phyloP scores from a whole-genome alignment of 2,113 vertebrate genomes.

The Grammomys surdaster region DNA sequence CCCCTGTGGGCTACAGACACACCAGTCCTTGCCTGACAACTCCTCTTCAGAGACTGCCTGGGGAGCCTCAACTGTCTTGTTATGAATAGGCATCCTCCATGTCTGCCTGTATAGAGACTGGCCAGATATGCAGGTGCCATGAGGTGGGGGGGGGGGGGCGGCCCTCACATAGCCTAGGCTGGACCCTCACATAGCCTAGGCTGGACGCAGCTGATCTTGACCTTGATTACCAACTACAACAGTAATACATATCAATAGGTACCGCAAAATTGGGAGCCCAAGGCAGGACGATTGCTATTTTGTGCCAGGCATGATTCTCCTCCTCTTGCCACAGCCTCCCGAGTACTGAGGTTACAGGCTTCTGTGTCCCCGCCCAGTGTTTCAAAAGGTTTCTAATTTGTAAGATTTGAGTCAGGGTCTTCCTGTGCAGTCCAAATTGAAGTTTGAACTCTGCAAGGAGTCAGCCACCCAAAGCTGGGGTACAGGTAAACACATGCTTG shows the following conservation, averaged over 20 bases:
- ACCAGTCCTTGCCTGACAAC: accelerated
- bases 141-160: background rate
- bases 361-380: background rate
- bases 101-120: background rate
- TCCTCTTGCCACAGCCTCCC: background rate
- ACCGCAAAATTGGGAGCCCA: too few relatives aligned
- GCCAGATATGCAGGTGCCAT: background rate
- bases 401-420: background rate
- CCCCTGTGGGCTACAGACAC: background rate
- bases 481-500: background rate
- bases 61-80: background rate
- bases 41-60: background rate
- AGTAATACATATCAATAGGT: too few relatives aligned
- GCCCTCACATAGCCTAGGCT: background rate
- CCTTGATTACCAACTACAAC: background rate
- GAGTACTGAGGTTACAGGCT: background rate
- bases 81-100: background rate
- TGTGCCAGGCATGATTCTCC: too few relatives aligned
- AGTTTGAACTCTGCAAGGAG: background rate
- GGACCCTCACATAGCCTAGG: too few relatives aligned
- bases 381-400: background rate
- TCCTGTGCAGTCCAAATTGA: background rate
- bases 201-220: background rate
- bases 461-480: background rate
- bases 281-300: too few relatives aligned